A percentile compares a stretch with the other conserved stretches of the same genome.
Evolutionary conservation across 2,113 vertebrate genomes (phyloP).

Genomic region (Thymallus thymallus): DNA sequence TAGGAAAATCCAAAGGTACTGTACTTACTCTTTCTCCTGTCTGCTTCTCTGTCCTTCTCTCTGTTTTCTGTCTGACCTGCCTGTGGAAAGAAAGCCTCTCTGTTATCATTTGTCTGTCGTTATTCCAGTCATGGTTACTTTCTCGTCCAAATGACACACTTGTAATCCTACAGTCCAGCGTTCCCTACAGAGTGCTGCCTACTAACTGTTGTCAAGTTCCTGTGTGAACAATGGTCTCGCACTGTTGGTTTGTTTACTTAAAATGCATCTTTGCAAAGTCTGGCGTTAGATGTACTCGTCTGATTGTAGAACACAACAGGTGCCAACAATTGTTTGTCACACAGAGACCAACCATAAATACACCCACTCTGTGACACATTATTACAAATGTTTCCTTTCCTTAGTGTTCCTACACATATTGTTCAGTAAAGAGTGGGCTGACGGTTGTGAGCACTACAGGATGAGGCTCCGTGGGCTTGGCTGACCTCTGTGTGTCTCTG

Average conservation of each 20-base stretch:
- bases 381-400: no score
- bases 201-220: neutral
- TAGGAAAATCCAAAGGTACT: constrained; percentile 99
- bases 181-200: constrained; percentile 13
- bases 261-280: constrained; percentile 19
- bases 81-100: constrained; percentile 26
- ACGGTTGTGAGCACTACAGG: neutral
- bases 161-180: constrained; percentile 42
- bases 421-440: no score
- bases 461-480: constrained; percentile 14
- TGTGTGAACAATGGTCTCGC: constrained; percentile 46
- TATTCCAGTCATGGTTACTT: constrained; percentile 9
- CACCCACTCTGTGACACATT: neutral
- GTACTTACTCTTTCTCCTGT: constrained; percentile 52
- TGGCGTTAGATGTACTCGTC: no score
- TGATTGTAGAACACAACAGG: constrained; percentile 6
- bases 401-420: no score
- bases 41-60: constrained; percentile 16
- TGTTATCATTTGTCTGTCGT: constrained; percentile 28
- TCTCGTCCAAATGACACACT: constrained; percentile 20
- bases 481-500: constrained; percentile 69
- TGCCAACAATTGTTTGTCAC: constrained; percentile 16
- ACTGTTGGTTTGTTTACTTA: constrained; percentile 26
- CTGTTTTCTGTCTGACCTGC: constrained; percentile 24
- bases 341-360: neutral